Evolutionary conservation across 2,113 vertebrate species (phyloP), one percentile per base, ranked within the genome.

Genomic region (Mystacornis crossleyi): DNA sequence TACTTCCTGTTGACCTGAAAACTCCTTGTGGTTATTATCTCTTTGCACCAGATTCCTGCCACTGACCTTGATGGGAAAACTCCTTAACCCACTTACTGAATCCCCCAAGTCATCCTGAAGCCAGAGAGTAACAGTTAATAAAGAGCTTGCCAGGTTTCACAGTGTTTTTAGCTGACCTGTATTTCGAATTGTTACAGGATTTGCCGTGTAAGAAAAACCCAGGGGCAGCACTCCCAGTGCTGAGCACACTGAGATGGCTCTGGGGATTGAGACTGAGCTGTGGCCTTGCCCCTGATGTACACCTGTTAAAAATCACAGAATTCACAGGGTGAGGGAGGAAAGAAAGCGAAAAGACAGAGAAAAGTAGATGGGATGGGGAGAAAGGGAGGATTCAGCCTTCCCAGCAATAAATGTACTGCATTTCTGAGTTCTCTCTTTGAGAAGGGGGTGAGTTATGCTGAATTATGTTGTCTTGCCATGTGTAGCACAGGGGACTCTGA

Each of bases 31-130:
- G 45, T 92, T 88, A 65, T 75, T 93, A 77, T 38, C 58, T 60
- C 88, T 95, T 86, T 96, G 85, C 64, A 93, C 50, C 71, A 92
- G 62, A 82, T 92, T 94, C 38, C 66, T 80, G 18, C 38, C 55
- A 73, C 69, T 86, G 69, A 94, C 89, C 89, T 96, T 93, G 72
- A 81, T 89, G 69, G 86, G 69, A 93, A 85, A 92, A 55, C 82
- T 89, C 73, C 83, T 89, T 94, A 93, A 94, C 77, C 91, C 94
- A 88, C 40, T 96, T 96, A 67, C 45, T 61, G 55, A 95, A 92
- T 82, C 86, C 94, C 91, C 67, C 53, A 89, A 95, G 69, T 65
- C 53, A 69, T 79, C 72, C 8, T 50, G 75, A 57, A 95, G 45
- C n/a, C 51, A 69, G 66, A 65, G 89, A 83, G 40, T 6, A 91